Percentiles rank a stretch among this genome's conserved stretches.
Evolutionary conservation across 2,888 invertebrate genomes (phyloP).

Genomic region (Macaria notata): DNA sequence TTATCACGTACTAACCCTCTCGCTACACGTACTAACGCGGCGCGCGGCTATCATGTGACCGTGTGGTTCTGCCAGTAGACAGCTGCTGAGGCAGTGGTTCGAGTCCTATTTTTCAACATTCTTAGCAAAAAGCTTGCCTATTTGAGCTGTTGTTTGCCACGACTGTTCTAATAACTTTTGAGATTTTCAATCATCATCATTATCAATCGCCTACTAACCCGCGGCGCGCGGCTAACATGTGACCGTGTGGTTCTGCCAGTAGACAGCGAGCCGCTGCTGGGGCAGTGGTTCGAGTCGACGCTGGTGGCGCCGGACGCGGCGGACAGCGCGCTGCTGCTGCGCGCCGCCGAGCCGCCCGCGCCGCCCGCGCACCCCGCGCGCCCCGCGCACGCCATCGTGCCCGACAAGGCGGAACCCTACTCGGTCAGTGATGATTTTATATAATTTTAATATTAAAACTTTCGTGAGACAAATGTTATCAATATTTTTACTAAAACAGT

Average conservation of each 20-base stretch:
- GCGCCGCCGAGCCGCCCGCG: conserved; percentile 74
- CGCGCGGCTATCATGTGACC: conserved; percentile 11
- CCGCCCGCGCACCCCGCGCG: conserved; percentile 65
- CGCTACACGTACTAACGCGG: too few species aligned
- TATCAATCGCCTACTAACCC: too few species aligned
- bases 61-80: conserved; percentile 78
- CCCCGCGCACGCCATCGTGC: conserved; percentile 72
- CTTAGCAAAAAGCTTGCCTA: too few species aligned
- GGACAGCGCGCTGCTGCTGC: conserved; percentile 65
- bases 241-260: conserved; percentile 58
- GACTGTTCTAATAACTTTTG: too few species aligned
- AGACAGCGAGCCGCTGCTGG: conserved; percentile 93
- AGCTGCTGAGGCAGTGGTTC: conserved; percentile 95
- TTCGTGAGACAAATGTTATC: too few species aligned
- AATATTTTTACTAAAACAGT: too few species aligned
- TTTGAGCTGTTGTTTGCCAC: too few species aligned
- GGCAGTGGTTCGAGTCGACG: conserved; percentile 97
- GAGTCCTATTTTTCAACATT: too few species aligned
- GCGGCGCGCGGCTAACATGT: conserved; percentile 2
- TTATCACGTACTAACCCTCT: too few species aligned
- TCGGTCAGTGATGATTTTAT: too few species aligned
- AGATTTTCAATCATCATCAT: too few species aligned
- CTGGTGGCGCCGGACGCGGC: conserved; percentile 89
- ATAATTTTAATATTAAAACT: too few species aligned
- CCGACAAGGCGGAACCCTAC: conserved; percentile 76